Evolutionary conservation across 2,113 vertebrate species (phyloP), one percentile per base, ranked within the genome.

Genomic region (Machaerirhynchus nigripectus): DNA sequence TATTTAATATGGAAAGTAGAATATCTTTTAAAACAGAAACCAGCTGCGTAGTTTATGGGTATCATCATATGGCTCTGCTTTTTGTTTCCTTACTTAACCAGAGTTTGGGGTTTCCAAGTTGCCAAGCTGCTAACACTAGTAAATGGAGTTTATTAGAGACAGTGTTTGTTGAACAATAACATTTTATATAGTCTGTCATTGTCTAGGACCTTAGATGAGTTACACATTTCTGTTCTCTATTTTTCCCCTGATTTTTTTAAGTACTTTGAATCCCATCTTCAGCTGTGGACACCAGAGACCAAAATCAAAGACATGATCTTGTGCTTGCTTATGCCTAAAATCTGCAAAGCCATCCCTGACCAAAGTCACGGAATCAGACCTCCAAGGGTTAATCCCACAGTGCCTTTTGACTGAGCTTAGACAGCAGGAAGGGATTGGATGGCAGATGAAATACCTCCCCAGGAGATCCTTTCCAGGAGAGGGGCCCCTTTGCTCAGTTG

Each of bases 21-120:
- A 95, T 97, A 93, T 96, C 81, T 97, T 97, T 95, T 92, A 93
- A 96, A 98, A 97, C 86, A 92, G 69, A 97, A 97, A 97, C 85
- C 95, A 97, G 95, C 96, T 97, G 97, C 5, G 31, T 87, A 82
- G 90, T 97, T 97, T 95, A 90, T 95, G 90, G 84, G 93, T 97
- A 94, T 97, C 96, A 96, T 97, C 91, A 68, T 77, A 94, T 92
- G 94, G 75, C 94, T 97, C 85, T 87, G 94, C 79, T 95, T 93
- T 96, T 95, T 89, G 55, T 97, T 90, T 91, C 88, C 73, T 83
- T 96, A 65, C 89, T 93, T 91, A 95, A 87, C 73, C 22, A 10
- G 75, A 94, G 94, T 96, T 93, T 94, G 95, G 95, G 84, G 75
- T 89, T 97, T 98, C 95, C 89, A 97, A 95, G 95, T 81, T 97